Evolutionary conservation across 2,797 vertebrate species (phyloP), one percentile per base, ranked within the genome.

Genomic region (Epinephelus coioides): DNA sequence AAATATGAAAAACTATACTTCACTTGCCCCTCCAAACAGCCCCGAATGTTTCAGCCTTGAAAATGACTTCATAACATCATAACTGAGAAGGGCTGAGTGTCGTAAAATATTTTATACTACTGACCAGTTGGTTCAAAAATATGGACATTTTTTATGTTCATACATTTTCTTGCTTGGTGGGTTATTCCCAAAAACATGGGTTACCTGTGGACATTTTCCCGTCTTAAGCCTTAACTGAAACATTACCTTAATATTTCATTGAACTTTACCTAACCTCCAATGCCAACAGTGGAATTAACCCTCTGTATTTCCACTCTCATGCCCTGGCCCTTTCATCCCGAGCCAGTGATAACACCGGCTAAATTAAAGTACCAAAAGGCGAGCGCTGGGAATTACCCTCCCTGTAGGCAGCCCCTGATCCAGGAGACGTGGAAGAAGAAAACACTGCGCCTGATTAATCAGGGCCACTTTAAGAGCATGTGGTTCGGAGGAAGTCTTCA

Each of bases 401-500:
- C 86, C 72, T 78, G 81, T 90, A 89, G 95, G 95, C 85, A 88
- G 87, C 84, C 88, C 87, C 86, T 91, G 95, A 93, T 91, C 87
- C 92, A 92, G 95, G 69, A 83, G 83, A 86, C 44, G 56, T 53
- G 51, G 66, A 93, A 83, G 83, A 95, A 95, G 94, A 96, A 95
- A 94, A 91, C 91, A 78, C 95, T 87, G 90, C 68, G 74, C 69
- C 91, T 95, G 95, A 97, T 97, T 97, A 95, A 97, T 97, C 93
- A 92, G 87, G 55, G 86, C 84, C 94, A 90, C 94, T 89, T 84
- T 94, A 94, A 94, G 92, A 95, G 96, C 90, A 92, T 91, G 91
- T 96, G 95, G 96, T 97, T 95, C 95, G 93, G 93, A 96, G 97
- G 97, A 97, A 97, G 96, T 97, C 97, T 97, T 97, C 92, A 96